A percentile compares a stretch with the other conserved stretches of the same genome.
Conservation (phyloP, 2,888 invertebrate genomes). For the Drosophila austrosaltans region DNA sequence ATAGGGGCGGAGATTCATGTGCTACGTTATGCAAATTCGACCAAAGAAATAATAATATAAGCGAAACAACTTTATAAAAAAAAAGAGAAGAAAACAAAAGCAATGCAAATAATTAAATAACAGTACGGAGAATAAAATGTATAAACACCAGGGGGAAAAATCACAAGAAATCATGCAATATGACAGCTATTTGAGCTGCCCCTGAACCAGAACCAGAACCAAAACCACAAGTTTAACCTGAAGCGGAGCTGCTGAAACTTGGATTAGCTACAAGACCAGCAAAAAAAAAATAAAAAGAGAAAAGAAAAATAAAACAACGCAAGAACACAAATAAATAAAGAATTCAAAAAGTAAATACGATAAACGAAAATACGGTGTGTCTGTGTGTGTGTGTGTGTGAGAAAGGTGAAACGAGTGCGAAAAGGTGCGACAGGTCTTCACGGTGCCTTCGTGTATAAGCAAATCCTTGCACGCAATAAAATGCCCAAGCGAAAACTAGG, state of each 20-base stretch:
- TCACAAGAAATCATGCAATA: conserved; percentile 22
- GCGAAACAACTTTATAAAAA: conserved; percentile 32
- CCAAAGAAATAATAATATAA: conserved; percentile 11
- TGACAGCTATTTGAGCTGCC: conserved; percentile 52
- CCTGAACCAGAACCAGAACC: neutral
- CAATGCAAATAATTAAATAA: conserved; percentile 65
- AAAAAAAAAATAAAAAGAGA: conserved; percentile 18
- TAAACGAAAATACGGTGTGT: conserved; percentile 8
- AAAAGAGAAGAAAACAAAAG: conserved; percentile 24
- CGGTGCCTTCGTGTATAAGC: conserved; percentile 62
- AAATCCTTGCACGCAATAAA: conserved; percentile 65
- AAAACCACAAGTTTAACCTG: neutral
- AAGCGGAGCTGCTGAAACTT: conserved; percentile 40
- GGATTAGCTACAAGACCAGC: conserved; percentile 56
- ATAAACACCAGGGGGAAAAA: conserved; percentile 22
- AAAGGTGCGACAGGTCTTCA: conserved; percentile 19
- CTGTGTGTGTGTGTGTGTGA: no score
- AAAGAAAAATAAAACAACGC: conserved; percentile 33
- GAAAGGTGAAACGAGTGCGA: neutral
- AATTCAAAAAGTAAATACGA: conserved; percentile 35
- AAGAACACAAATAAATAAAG: conserved; percentile 32
- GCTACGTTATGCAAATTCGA: conserved; percentile 51
- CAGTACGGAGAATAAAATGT: conserved; percentile 19
- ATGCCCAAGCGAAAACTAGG: conserved; percentile 50
- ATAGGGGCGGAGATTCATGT: conserved; percentile 5